Conservation (phyloP, 2,113 vertebrate species). For the Mixornis gularis region DNA sequence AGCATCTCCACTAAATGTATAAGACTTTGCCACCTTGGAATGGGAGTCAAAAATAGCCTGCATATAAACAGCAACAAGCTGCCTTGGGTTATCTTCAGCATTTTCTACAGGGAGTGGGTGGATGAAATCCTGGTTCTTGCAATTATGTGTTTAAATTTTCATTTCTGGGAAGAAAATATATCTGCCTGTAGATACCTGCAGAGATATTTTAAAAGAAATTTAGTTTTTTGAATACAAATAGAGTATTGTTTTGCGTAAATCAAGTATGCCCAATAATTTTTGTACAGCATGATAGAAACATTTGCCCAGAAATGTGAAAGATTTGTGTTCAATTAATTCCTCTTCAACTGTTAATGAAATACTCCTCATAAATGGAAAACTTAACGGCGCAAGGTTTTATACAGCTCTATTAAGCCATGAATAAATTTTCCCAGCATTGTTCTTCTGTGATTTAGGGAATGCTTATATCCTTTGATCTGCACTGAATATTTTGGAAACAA, state of each 20-base stretch:
- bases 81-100: constrained; percentile 1
- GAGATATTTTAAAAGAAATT: neutral
- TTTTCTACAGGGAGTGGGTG: constrained; percentile 14
- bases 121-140: neutral
- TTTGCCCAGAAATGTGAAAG: neutral
- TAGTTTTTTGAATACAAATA: neutral
- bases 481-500: neutral
- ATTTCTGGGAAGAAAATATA: neutral
- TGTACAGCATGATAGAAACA: neutral
- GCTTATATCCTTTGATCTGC: neutral
- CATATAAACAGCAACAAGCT: constrained; percentile 20
- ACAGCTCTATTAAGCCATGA: neutral
- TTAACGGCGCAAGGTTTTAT: neutral
- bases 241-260: neutral
- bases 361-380: neutral
- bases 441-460: neutral
- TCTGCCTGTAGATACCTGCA: neutral
- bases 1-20: neutral
- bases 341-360: neutral
- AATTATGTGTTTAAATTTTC: neutral
- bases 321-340: neutral
- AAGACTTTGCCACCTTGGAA: neutral
- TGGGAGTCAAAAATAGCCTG: constrained; percentile 12
- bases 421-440: neutral
- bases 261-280: neutral